Base-by-base conservation (phyloP, 2,113 vertebrate species). In the Trogon surrucura region DNA sequence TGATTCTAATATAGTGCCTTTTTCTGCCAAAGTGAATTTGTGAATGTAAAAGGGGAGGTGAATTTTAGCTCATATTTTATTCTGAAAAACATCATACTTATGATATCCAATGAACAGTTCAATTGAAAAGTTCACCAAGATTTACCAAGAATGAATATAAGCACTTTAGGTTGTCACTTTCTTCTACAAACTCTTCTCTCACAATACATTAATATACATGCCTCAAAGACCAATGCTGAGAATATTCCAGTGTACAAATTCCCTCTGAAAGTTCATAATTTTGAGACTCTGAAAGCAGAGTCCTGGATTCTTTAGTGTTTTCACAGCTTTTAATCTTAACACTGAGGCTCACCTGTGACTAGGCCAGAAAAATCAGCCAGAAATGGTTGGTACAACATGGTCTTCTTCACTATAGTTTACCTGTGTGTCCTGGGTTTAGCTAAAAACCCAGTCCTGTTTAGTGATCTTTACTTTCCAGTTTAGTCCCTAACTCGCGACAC, bases 321-420 rank as follows among this genome's bases (percentile, higher is more conserved):
- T 84, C 56, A 64, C 4, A 4, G 10, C 13, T 50, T 85, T 85
- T 50, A 50, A 6, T 44, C 34, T 53, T n/a, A 65, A 64, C 16
- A 62, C 30, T 6, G 54, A 57, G 22, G 22, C 4, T 92, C 15
- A 25, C 17, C 41, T 60, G 36, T 58, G 26, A 47, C n/a, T 48
- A 82, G 21, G 14, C 56, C 21, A 38, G 18, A 62, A 10, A 88
- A 70, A 29, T 74, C 45, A 66, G 13, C 41, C 16, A 69, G 3
- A 8, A 69, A 41, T 17, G 8, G 4, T 25, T 57, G 9, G 78
- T 87, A 62, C 0, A 2, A 19, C 2, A 13, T 6, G 2, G 10
- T 78, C 74, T 58, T 61, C 45, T 66, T 71, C 21, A 26, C 18
- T 61, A 2, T 12, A 57, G 10, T 44, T 83, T 73, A n/a, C 9